A percentile compares a stretch with the other conserved stretches of the same genome.
Evolutionary conservation across 1,140 invertebrate species (phyloP).

Genomic region (Bombus breviceps): DNA sequence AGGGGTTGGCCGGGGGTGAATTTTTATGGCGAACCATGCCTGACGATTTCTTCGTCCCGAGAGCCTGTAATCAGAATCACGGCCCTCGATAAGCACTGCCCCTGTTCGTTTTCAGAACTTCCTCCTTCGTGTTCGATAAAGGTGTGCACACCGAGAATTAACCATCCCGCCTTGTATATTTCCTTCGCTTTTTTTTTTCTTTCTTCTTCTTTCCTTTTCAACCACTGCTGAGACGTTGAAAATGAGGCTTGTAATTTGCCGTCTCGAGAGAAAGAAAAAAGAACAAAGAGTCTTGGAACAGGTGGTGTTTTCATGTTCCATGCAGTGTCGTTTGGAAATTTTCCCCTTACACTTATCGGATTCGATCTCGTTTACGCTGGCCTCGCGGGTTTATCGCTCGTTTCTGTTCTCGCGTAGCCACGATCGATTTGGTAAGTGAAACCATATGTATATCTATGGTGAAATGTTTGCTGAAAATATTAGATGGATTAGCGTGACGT

Average conservation of each 20-base stretch:
- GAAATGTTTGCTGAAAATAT: neutral
- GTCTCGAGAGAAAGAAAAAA: neutral
- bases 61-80: slow-evolving; percentile 40
- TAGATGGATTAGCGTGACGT: neutral
- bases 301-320: slow-evolving; percentile 1
- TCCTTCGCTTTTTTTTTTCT: neutral
- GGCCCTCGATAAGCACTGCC: slow-evolving; percentile 7
- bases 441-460: neutral
- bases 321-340: neutral
- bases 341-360: neutral
- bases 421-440: neutral
- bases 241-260: slow-evolving; percentile 5
- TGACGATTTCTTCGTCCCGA: neutral
- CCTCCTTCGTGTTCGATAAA: neutral
- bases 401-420: neutral
- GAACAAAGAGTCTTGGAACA: neutral
- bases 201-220: too few species aligned
- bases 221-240: neutral
- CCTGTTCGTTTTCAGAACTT: neutral
- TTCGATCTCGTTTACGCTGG: neutral
- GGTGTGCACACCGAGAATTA: neutral
- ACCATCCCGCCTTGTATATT: neutral
- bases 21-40: slow-evolving; percentile 28
- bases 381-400: neutral
- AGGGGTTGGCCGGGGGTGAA: slow-evolving; percentile 3